Evolutionary conservation across 1,140 invertebrate genomes (phyloP).

Genomic region (Oreohelix idahoensis): DNA sequence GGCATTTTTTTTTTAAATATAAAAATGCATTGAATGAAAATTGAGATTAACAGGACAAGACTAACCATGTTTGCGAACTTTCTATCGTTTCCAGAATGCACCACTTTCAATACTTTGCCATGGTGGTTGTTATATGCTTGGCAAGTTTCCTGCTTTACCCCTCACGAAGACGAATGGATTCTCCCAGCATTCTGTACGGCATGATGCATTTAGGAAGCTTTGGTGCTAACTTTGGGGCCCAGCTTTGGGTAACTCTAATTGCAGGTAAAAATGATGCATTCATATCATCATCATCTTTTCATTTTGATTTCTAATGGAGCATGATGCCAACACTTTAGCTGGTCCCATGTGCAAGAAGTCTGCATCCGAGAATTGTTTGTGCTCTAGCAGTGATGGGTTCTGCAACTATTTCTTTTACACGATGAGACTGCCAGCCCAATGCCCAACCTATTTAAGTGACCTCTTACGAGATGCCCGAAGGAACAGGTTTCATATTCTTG

Average conservation of each 20-base stretch:
- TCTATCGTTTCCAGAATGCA: constrained; percentile 15
- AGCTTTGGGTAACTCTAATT: constrained; percentile 50
- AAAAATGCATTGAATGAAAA: neutral
- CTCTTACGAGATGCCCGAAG: too few species aligned
- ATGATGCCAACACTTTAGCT: too few species aligned
- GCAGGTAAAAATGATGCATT: constrained; percentile 37
- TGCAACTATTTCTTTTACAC: too few species aligned
- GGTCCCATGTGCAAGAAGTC: too few species aligned
- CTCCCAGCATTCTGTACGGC: constrained; percentile 34
- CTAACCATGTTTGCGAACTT: neutral
- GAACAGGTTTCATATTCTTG: too few species aligned
- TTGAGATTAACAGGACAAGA: neutral
- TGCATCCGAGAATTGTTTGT: too few species aligned
- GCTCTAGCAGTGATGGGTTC: too few species aligned
- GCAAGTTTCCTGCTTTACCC: constrained; percentile 46
- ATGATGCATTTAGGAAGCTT: constrained; percentile 46
- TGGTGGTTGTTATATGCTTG: constrained; percentile 43
- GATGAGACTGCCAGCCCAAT: too few species aligned
- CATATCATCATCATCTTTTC: too few species aligned
- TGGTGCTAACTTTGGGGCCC: constrained; percentile 45
- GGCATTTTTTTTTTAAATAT: too few species aligned
- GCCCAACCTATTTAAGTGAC: too few species aligned
- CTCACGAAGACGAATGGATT: constrained; percentile 36
- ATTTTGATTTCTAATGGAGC: too few species aligned
- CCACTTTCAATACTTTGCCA: constrained; percentile 46